Base-by-base conservation (phyloP, 2,888 invertebrate species). In the Hofmannophila pseudospretella region DNA sequence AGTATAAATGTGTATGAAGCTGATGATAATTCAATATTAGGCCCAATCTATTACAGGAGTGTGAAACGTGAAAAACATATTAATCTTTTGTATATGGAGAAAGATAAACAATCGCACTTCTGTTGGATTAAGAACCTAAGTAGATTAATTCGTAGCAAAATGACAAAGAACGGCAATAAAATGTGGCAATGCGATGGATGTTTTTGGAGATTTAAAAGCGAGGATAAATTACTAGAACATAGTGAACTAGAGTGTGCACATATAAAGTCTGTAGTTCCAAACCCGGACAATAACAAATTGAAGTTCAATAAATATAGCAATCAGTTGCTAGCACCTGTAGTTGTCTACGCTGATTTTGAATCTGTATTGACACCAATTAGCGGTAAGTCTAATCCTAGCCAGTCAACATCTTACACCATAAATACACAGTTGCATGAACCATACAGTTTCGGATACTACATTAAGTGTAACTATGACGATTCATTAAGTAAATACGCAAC, bases 271-370 rank as follows among this genome's bases (percentile, higher is more conserved):
- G 3, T 20, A 5, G 8, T 20, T 5, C 20, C 20, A 20, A 20
- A 20, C 8, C 5, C 19, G 5, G 5, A 19, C 5, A 4, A n/a
- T 20, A 20, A 20, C 2, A 20, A 2, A 3, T 20, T 20, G 20
- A 20, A 20, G 8, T 16, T 27, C 19, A 5, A n/a, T 26, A 13
- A 32, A 9, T 28, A n/a, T 16, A 12, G 4, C 4, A 32, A 36
- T 1, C 10, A 26, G 26, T 11, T 36, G 12, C 7, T 11, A 10
- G 36, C 16, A 11, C 36, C 36, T 8, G 12, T 36, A 4, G 36
- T 36, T 4, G 25, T 36, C 1, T 37, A 37, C 19, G 37, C 32
- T 9, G 32, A 32, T 9, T 28, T 37, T 9, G 32, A 37, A 28
- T 7, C 32, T 1, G 7, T 32, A 8, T 25, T 32, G 4, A 9